phyloP scores from a whole-genome alignment of 2,113 vertebrate species.

The Alexandromys fortis region DNA sequence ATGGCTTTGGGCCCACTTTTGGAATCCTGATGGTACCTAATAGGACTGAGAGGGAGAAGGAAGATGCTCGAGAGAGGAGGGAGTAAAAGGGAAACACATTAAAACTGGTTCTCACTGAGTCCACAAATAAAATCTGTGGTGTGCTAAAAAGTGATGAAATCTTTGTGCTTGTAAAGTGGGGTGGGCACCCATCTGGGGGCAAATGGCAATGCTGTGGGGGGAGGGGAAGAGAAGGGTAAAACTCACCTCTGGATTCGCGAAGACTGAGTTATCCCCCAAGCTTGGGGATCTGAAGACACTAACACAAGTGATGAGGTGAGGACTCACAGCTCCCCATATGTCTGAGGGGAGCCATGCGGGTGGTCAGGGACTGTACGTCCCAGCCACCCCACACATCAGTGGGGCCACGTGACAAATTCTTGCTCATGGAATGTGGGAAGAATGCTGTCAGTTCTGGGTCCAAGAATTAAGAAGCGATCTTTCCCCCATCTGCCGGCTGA shows the following conservation, averaged over 20 bases:
- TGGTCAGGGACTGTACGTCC: neutral
- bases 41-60: slow-evolving; percentile 53
- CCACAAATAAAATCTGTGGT: slow-evolving; percentile 8
- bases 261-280: neutral
- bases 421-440: slow-evolving; percentile 30
- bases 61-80: neutral
- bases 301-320: neutral
- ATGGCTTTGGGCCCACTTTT: slow-evolving; percentile 75
- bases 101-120: slow-evolving; percentile 34
- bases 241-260: neutral
- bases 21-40: slow-evolving; percentile 68
- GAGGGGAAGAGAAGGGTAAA: neutral
- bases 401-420: neutral
- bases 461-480: neutral
- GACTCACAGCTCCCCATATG: neutral
- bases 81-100: slow-evolving; percentile 14
- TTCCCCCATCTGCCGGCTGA: neutral
- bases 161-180: slow-evolving; percentile 10
- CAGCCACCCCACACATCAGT: neutral
- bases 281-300: slow-evolving; percentile 11
- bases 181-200: neutral
- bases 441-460: neutral
- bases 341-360: neutral
- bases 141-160: slow-evolving; percentile 37
- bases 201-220: neutral